A percentile compares a stretch with the other conserved stretches of the same genome.
These are phyloP conservation scores for Apodemia hepburni DNA, from an alignment of 2,888 invertebrate genomes.

Conservation along the genomic window DNA sequence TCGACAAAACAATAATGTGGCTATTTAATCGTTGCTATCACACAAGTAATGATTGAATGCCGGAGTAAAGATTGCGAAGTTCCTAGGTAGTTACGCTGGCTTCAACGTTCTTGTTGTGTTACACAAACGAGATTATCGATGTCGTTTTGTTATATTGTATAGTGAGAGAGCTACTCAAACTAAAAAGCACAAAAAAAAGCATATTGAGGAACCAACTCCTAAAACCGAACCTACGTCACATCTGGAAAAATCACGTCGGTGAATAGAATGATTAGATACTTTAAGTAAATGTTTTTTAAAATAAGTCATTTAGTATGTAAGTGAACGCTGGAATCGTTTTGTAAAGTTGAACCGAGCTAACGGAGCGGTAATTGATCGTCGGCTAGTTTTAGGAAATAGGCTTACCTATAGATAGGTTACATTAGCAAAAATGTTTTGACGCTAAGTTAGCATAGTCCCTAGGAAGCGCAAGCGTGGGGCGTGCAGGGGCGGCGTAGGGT, in stretches of 20 bases:
- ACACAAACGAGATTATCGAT: slow-evolving; percentile 44
- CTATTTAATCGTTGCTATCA: slow-evolving; percentile 72
- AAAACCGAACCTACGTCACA: slow-evolving; percentile 66
- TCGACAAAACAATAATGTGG: slow-evolving; percentile 63
- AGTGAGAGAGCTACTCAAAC: slow-evolving; percentile 40
- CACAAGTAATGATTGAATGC: slow-evolving; percentile 53
- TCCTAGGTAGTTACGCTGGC: slow-evolving; percentile 58
- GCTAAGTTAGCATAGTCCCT: slow-evolving; percentile 74
- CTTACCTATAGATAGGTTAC: slow-evolving; percentile 76
- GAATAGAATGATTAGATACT: slow-evolving; percentile 50
- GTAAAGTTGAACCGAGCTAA: slow-evolving; percentile 58
- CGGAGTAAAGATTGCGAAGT: slow-evolving; percentile 57
- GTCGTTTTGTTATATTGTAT: slow-evolving; percentile 40
- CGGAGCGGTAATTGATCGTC: slow-evolving; percentile 51
- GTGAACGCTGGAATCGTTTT: slow-evolving; percentile 64
- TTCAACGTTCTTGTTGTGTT: slow-evolving; percentile 59
- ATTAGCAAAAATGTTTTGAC: slow-evolving; percentile 74
- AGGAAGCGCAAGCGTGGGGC: slow-evolving; percentile 51
- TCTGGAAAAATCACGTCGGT: slow-evolving; percentile 62
- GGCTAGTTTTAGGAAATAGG: slow-evolving; percentile 66
- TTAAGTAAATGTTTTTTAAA: slow-evolving; percentile 73
- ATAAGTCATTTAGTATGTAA: slow-evolving; percentile 69
- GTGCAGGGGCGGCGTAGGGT: slow-evolving; percentile 63
- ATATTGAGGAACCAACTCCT: slow-evolving; percentile 58
- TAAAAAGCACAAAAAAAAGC: slow-evolving; percentile 63